Evolutionary conservation across 2,888 invertebrate species (phyloP).

Genomic region (Dichetophora obliterata): DNA sequence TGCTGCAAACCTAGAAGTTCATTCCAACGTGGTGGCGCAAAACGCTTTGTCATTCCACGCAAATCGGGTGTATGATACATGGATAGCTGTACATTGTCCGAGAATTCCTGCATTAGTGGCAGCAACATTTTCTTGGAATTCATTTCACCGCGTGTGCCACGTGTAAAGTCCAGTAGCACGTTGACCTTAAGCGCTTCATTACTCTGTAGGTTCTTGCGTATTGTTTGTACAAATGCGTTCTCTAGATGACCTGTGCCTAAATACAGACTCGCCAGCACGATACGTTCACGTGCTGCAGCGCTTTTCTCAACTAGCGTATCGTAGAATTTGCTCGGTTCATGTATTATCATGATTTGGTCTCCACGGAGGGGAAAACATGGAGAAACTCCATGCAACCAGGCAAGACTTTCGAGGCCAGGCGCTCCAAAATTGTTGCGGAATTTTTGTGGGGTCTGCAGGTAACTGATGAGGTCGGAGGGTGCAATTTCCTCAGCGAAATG

Average conservation of each 20-base stretch:
- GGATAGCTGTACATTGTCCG: constrained; percentile 77
- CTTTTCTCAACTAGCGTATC: constrained; percentile 78
- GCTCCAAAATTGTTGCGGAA: constrained; percentile 53
- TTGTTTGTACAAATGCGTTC: constrained; percentile 78
- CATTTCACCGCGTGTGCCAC: constrained; percentile 84
- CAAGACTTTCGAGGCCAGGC: constrained; percentile 72
- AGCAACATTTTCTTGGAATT: constrained; percentile 85
- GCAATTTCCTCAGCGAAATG: constrained; percentile 62
- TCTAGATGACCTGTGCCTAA: constrained; percentile 91
- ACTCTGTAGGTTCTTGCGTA: constrained; percentile 74
- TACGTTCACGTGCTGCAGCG: constrained; percentile 76
- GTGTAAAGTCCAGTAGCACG: constrained; percentile 87
- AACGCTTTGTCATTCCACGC: constrained; percentile 82
- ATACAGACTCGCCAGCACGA: constrained; percentile 91
- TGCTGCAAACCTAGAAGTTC: constrained; percentile 96
- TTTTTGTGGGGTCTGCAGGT: constrained; percentile 55
- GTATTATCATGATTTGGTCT: constrained; percentile 79
- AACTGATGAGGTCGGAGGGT: constrained; percentile 62
- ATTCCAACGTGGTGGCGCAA: constrained; percentile 90
- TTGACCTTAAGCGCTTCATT: constrained; percentile 74
- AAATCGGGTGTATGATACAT: constrained; percentile 95
- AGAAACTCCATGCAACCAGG: constrained; percentile 75
- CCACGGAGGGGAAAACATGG: constrained; percentile 80
- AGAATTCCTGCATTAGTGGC: constrained; percentile 77
- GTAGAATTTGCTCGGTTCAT: constrained; percentile 84